A percentile compares a stretch with the other conserved stretches of the same genome.
Conservation (phyloP, 2,797 vertebrate species). For the Bradypodion ventrale region DNA sequence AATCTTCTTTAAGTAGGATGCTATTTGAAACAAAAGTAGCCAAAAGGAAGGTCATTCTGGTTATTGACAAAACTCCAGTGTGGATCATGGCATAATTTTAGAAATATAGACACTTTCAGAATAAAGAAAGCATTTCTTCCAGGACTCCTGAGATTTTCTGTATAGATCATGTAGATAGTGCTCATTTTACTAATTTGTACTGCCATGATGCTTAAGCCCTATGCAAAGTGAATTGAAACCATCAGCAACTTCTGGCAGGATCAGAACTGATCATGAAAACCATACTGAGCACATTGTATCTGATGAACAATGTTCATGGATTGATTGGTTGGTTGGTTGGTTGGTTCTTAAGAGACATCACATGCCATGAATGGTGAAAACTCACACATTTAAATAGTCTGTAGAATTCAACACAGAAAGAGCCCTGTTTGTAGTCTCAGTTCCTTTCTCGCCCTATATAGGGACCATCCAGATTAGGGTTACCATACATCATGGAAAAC, state of each 20-base stretch:
- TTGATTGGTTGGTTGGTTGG: too few species aligned
- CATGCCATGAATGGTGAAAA: neutral
- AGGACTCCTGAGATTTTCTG: neutral
- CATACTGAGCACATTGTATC: neutral
- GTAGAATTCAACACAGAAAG: neutral
- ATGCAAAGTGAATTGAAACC: neutral
- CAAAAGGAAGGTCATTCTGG: neutral
- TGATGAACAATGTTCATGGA: neutral
- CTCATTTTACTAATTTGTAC: too few species aligned
- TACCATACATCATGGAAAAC: too few species aligned
- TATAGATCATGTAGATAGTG: neutral
- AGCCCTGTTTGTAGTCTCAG: too few species aligned
- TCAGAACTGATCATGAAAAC: neutral
- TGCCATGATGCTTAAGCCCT: neutral
- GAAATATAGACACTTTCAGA: neutral
- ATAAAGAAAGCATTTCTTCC: neutral
- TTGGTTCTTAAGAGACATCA: neutral
- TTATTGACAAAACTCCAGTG: neutral
- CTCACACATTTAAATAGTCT: neutral
- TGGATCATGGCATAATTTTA: neutral
- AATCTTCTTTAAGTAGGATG: too few species aligned
- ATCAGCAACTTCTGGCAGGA: neutral
- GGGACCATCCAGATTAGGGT: too few species aligned
- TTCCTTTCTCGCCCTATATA: too few species aligned
- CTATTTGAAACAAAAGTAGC: neutral